Percentiles rank a stretch among this genome's conserved stretches.
Evolutionary conservation across 2,797 vertebrate genomes (phyloP).

Genomic region (Pyrocephalus nanus): DNA sequence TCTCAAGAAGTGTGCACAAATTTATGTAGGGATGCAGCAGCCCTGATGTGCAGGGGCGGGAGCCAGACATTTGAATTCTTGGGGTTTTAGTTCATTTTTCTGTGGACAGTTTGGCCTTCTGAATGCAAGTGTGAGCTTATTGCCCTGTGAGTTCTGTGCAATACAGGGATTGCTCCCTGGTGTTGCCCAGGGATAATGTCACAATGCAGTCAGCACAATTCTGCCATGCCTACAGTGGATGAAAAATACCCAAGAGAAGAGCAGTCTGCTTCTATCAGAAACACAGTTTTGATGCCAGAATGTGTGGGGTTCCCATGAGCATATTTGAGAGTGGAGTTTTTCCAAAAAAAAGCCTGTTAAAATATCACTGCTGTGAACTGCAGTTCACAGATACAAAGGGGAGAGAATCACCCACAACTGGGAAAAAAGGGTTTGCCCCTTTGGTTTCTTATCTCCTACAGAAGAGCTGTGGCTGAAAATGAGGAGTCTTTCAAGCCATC

Average conservation of each 20-base stretch:
- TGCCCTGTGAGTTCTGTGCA: neutral
- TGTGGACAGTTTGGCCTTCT: neutral
- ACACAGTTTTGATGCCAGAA: neutral
- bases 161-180: neutral
- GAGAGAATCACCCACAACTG: neutral
- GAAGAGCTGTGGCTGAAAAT: neutral
- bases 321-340: neutral
- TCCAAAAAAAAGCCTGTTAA: neutral
- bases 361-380: neutral
- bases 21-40: neutral
- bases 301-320: neutral
- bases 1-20: neutral
- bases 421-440: neutral
- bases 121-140: neutral
- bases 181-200: neutral
- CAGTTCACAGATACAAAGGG: rapidly evolving
- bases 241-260: neutral
- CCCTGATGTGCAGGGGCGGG: too few relatives aligned
- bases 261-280: neutral
- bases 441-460: neutral
- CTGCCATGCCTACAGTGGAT: neutral
- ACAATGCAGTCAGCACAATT: neutral
- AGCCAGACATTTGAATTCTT: neutral
- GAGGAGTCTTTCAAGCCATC: rapidly evolving
- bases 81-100: neutral